phyloP scores from a whole-genome alignment of 53 echinoderm and acorn worm genomes.

The Luidia sarsii region DNA sequence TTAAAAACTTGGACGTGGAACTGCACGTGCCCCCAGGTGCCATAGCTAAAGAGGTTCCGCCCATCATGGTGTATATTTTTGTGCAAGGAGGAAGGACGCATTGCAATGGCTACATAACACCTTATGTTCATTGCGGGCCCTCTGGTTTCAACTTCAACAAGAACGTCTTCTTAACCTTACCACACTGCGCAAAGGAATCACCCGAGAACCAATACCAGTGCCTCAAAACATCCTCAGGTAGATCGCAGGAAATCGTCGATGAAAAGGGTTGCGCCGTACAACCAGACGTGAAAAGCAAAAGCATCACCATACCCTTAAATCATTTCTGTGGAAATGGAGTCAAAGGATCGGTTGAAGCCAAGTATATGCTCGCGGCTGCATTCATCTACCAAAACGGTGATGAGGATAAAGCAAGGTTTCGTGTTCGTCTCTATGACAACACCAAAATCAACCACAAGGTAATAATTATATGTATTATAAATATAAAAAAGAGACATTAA shows the following conservation, averaged over 20 bases:
- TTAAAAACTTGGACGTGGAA: conserved; percentile 27
- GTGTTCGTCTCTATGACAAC: conserved; percentile 4
- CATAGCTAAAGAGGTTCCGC: background rate
- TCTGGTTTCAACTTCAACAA: background rate
- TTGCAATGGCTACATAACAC: background rate
- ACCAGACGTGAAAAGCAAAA: background rate
- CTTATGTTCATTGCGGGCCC: conserved; percentile 36
- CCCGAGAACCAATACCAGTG: background rate
- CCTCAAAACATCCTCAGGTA: background rate
- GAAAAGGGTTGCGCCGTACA: background rate
- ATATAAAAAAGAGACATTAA: no score
- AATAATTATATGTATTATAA: background rate
- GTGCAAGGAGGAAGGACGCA: background rate
- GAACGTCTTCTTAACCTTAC: conserved; percentile 22
- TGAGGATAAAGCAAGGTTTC: background rate
- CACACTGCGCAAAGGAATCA: conserved; percentile 21
- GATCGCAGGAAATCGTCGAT: background rate
- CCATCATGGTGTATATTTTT: background rate
- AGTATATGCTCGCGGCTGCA: background rate
- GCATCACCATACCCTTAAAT: background rate
- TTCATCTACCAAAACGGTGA: background rate
- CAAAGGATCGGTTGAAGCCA: background rate
- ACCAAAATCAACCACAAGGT: background rate
- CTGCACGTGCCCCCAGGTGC: conserved; percentile 23
- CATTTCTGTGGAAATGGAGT: conserved; percentile 23